These are phyloP conservation scores for Bolborhynchus lineola DNA, from an alignment of 2,113 vertebrate species.

Conservation along the genomic window DNA sequence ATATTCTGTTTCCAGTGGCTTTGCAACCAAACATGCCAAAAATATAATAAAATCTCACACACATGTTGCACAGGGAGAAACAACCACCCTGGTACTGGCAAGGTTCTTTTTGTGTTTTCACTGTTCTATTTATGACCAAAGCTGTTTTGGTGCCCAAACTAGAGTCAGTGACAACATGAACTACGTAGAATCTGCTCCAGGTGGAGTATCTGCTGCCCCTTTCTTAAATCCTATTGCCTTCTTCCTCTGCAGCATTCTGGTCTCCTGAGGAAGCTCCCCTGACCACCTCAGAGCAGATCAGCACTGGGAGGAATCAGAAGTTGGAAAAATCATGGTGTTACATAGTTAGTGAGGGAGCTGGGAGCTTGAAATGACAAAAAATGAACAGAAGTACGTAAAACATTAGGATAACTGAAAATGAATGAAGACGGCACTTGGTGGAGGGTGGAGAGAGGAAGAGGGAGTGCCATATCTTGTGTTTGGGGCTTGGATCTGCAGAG, in stretches of 20 bases:
- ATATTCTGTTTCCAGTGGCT: neutral
- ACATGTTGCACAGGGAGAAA: neutral
- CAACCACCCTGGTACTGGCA: rapidly evolving
- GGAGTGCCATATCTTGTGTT: neutral
- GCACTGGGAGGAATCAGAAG: neutral
- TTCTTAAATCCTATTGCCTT: neutral
- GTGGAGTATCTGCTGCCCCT: neutral
- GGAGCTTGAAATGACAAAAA: neutral
- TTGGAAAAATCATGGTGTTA: neutral
- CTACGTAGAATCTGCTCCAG: neutral
- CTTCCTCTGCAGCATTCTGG: neutral
- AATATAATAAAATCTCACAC: neutral
- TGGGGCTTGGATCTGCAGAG: neutral
- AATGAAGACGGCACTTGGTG: neutral
- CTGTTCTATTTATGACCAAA: neutral
- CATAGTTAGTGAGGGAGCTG: neutral
- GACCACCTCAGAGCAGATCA: neutral
- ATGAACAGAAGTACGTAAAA: neutral
- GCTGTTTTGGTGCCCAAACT: neutral
- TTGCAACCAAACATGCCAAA: neutral
- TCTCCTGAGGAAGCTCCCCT: neutral
- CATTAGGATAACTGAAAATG: neutral
- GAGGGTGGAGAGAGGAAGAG: neutral
- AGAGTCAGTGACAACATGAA: neutral
- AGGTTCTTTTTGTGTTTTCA: neutral